These are phyloP conservation scores for Portevinia maculata DNA, from an alignment of 2,888 invertebrate species.

Conservation along the genomic window DNA sequence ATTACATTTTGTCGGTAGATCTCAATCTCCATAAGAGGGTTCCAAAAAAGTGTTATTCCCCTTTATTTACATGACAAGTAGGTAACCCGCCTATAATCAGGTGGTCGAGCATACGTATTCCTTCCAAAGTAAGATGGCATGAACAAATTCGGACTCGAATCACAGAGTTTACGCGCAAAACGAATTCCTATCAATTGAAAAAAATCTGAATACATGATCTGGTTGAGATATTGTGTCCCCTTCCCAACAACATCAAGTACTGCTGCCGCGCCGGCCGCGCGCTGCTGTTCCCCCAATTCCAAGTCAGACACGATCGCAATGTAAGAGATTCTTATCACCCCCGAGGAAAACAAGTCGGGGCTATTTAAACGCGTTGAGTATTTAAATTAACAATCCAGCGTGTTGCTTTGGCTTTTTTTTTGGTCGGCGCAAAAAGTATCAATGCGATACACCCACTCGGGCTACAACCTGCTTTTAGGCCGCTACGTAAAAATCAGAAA, in stretches of 20 bases:
- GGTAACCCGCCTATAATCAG: slow-evolving; percentile 25
- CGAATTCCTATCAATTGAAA: slow-evolving; percentile 12
- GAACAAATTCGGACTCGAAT: slow-evolving; percentile 26
- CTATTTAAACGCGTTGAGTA: slow-evolving; percentile 47
- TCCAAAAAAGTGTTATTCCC: not conserved
- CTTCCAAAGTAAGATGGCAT: slow-evolving; percentile 9
- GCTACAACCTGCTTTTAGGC: slow-evolving; percentile 31
- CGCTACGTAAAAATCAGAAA: slow-evolving; percentile 21
- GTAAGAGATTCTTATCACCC: slow-evolving; percentile 43
- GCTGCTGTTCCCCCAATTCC: slow-evolving; percentile 26
- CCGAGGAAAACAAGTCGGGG: slow-evolving; percentile 30
- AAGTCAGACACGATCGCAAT: slow-evolving; percentile 43
- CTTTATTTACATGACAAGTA: not conserved
- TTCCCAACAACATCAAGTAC: not conserved
- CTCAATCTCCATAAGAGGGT: slow-evolving; percentile 16
- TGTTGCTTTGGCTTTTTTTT: slow-evolving; percentile 23
- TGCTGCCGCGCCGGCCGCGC: too few species aligned
- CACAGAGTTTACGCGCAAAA: slow-evolving; percentile 6
- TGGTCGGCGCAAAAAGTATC: slow-evolving; percentile 17
- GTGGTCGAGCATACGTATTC: slow-evolving; percentile 46
- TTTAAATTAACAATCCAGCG: slow-evolving; percentile 52
- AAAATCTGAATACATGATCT: slow-evolving; percentile 34
- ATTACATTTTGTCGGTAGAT: slow-evolving; percentile 35
- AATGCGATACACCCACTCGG: not conserved
- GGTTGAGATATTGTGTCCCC: slow-evolving; percentile 24